Conservation (phyloP, 2,113 vertebrate species). For the Numenius arquata region DNA sequence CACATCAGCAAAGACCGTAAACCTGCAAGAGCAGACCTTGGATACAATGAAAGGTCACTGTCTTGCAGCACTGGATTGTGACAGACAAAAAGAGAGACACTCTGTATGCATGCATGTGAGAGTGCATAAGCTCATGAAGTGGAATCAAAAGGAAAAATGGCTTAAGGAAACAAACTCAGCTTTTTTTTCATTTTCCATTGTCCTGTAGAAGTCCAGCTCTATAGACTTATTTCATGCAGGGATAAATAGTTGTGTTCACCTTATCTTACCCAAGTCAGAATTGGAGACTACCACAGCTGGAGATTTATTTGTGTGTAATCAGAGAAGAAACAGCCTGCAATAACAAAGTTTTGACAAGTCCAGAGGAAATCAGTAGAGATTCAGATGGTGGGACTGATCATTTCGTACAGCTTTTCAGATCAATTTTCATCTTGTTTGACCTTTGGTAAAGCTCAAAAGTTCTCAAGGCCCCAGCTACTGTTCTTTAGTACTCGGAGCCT, state of each 20-base stretch:
- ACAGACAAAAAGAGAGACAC: not conserved
- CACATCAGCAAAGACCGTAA: not conserved
- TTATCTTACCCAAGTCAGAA: not conserved
- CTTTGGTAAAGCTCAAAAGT: not conserved
- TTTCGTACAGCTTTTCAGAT: not conserved
- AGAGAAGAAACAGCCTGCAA: not conserved
- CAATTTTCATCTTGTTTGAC: not conserved
- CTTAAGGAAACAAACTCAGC: not conserved
- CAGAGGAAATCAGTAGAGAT: not conserved
- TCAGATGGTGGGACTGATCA: not conserved
- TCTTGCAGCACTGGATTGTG: not conserved
- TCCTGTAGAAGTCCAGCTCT: not conserved
- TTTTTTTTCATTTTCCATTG: not conserved
- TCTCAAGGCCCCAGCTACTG: not conserved
- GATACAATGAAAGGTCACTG: not conserved
- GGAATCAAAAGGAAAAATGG: not conserved
- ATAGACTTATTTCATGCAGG: not conserved
- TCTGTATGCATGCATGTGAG: not conserved
- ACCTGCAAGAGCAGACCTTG: not conserved
- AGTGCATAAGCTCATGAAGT: not conserved
- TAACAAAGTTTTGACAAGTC: not conserved
- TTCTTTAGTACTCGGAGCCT: not conserved
- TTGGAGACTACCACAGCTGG: not conserved
- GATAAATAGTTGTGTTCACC: not conserved
- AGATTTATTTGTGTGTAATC: not conserved